These are phyloP conservation scores for Holothuria scabra DNA, from an alignment of 53 echinoderm and acorn worm genomes.

Conservation along the genomic window DNA sequence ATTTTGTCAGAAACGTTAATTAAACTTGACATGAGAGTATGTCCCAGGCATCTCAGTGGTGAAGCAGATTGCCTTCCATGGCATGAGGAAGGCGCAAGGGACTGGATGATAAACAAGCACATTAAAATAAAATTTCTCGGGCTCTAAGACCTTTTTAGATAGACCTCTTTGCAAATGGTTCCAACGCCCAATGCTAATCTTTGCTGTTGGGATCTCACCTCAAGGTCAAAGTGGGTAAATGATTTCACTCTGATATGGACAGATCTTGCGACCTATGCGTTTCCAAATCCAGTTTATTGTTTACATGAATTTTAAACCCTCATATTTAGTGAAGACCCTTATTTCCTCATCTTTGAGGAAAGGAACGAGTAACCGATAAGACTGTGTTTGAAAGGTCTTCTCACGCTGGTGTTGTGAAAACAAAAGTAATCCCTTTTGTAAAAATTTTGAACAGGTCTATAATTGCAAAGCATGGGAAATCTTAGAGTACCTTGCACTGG, in stretches of 20 bases:
- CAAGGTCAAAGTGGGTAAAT: conserved; percentile 11
- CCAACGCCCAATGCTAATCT: conserved; percentile 4
- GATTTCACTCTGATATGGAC: neutral
- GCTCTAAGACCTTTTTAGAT: neutral
- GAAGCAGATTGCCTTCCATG: neutral
- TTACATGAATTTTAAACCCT: neutral
- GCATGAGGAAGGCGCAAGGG: neutral
- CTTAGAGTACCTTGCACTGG: neutral
- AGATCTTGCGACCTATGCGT: neutral
- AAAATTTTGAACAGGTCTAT: neutral
- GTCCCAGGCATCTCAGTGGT: conserved; percentile 10
- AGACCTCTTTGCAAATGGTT: neutral
- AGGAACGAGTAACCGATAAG: conserved; percentile 26
- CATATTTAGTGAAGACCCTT: neutral
- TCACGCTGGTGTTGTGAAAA: conserved; percentile 22
- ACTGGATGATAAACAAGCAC: neutral
- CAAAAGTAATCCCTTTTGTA: conserved; percentile 9
- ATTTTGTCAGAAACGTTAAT: neutral
- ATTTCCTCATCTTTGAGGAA: conserved; percentile 24
- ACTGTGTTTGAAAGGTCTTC: conserved; percentile 8
- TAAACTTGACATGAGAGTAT: neutral
- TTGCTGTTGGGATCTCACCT: neutral
- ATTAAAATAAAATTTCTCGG: neutral
- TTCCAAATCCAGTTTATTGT: too few relatives aligned
- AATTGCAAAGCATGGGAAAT: neutral